Percentiles rank a stretch among this genome's conserved stretches.
Conservation (phyloP, 1,140 invertebrate genomes). For the Coelopa frigida region DNA sequence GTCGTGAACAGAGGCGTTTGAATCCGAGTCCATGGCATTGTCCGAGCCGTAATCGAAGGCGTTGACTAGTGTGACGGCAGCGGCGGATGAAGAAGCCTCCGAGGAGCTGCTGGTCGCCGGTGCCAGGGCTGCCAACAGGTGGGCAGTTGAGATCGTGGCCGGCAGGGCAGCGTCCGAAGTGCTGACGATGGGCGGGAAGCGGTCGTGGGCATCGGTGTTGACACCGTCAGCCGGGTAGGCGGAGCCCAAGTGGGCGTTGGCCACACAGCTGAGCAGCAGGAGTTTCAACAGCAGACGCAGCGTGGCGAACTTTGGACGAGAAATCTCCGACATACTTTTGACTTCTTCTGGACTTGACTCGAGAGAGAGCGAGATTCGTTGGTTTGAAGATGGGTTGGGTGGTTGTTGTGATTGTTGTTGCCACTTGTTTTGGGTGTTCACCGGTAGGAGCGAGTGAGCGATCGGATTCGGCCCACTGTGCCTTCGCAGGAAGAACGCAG, state of each 20-base stretch:
- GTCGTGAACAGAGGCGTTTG: constrained; percentile 8
- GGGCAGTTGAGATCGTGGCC: constrained; percentile 1
- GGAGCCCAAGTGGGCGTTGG: background rate
- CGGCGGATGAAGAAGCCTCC: background rate
- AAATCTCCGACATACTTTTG: background rate
- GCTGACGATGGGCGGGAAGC: background rate
- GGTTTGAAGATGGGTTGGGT: background rate
- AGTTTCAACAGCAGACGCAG: constrained; percentile 11
- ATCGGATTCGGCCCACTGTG: constrained; percentile 7
- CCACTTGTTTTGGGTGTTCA: background rate
- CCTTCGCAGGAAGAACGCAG: constrained; percentile 2
- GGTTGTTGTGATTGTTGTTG: constrained; percentile 1
- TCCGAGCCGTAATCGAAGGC: background rate
- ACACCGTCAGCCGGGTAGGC: too few species aligned
- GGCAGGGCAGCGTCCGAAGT: background rate
- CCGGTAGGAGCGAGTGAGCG: background rate
- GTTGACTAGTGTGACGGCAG: constrained; percentile 1
- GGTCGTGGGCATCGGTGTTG: too few species aligned
- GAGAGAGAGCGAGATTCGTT: constrained; percentile 1
- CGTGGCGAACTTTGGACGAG: constrained; percentile 1
- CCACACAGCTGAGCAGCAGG: constrained; percentile 5
- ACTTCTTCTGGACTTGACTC: background rate
- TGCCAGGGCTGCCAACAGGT: background rate
- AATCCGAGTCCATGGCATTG: constrained; percentile 8
- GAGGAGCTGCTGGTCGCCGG: constrained; percentile 15